Conservation (phyloP, 2,888 invertebrate species). For the Agrypnus murinus region DNA sequence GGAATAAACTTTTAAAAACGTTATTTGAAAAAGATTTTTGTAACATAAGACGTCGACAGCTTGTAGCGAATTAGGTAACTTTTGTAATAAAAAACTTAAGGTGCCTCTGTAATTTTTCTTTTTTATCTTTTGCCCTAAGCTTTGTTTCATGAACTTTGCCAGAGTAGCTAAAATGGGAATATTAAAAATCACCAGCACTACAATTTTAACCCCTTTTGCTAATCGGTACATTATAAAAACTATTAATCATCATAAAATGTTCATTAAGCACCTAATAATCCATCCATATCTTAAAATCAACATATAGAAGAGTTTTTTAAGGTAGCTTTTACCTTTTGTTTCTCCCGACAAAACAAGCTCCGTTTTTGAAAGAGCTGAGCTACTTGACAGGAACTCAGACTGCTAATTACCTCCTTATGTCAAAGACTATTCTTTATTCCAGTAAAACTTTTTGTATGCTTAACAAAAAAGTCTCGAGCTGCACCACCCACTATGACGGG, state of each 20-base stretch:
- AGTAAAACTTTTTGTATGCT: slow-evolving; percentile 61
- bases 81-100: slow-evolving; percentile 44
- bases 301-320: slow-evolving; percentile 37
- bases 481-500: slow-evolving; percentile 51
- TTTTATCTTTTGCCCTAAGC: no score
- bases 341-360: slow-evolving; percentile 59
- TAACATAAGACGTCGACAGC: slow-evolving; percentile 37
- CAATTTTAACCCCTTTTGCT: no score
- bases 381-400: slow-evolving; percentile 68
- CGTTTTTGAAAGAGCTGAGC: slow-evolving; percentile 64
- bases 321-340: slow-evolving; percentile 41
- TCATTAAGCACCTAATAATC: slow-evolving; percentile 27
- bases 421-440: slow-evolving; percentile 66
- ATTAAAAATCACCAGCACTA: no score
- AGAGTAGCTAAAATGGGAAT: no score
- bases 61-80: slow-evolving; percentile 44
- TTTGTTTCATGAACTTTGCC: no score
- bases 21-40: slow-evolving; percentile 36
- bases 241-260: not conserved
- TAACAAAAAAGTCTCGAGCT: slow-evolving; percentile 51
- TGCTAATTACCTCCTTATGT: slow-evolving; percentile 69
- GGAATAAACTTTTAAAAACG: slow-evolving; percentile 39
- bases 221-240: no score
- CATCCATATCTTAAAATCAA: slow-evolving; percentile 34
- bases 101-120: slow-evolving; percentile 33